Conservation (phyloP, 2,797 vertebrate species). For the Danionella dracula region DNA sequence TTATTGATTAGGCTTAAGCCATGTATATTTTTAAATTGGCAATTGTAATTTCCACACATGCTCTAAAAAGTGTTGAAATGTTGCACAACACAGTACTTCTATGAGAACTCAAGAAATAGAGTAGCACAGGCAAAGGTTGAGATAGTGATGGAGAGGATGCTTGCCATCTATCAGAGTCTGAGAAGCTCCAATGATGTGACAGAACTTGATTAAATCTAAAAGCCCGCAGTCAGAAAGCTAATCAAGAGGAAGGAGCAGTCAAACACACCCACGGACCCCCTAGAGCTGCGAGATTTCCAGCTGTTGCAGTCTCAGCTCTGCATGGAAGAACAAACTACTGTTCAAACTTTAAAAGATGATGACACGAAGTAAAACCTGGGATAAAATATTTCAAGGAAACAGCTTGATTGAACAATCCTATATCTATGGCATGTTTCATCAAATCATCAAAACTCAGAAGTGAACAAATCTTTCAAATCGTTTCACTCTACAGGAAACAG, state of each 20-base stretch:
- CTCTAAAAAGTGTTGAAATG: too few relatives aligned
- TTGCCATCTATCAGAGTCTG: not conserved
- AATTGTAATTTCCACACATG: too few relatives aligned
- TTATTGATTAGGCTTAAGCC: too few relatives aligned
- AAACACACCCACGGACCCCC: constrained; percentile 24
- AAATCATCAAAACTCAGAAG: too few relatives aligned
- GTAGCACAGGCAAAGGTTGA: not conserved
- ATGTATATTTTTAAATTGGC: too few relatives aligned
- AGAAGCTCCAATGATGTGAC: constrained; percentile 4
- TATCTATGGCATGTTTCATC: too few relatives aligned
- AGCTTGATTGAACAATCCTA: not conserved
- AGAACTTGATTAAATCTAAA: constrained; percentile 14
- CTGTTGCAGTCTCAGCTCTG: constrained; percentile 25
- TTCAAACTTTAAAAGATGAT: not conserved
- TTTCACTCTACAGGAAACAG: too few relatives aligned
- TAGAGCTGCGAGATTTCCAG: constrained; percentile 18
- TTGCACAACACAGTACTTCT: not conserved
- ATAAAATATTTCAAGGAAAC: not conserved
- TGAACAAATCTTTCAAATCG: too few relatives aligned
- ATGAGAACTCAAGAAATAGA: not conserved
- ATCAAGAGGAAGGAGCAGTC: constrained; percentile 29
- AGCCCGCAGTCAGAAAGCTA: constrained; percentile 12
- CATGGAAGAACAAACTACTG: not conserved
- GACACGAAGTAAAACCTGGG: not conserved
- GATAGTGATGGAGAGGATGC: not conserved